A percentile compares a stretch with the other conserved stretches of the same genome.
Evolutionary conservation across 2,888 invertebrate species (phyloP).

Genomic region (Drosophila histrio): DNA sequence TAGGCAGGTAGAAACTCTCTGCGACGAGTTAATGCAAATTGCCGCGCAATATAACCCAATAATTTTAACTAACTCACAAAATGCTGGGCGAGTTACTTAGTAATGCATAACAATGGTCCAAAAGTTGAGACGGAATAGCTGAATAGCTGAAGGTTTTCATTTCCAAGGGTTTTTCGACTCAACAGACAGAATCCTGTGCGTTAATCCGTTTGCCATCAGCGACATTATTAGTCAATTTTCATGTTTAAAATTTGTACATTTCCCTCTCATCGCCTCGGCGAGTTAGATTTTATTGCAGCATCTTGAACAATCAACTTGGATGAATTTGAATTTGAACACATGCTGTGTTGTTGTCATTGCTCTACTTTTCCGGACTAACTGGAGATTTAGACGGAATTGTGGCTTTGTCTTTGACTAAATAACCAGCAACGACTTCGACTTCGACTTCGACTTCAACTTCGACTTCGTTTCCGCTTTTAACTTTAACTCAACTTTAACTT

Average conservation of each 20-base stretch:
- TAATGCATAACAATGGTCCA: conserved; percentile 68
- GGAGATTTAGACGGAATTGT: conserved; percentile 59
- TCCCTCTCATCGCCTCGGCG: conserved; percentile 34
- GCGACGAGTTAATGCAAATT: conserved; percentile 79
- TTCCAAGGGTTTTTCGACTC: conserved; percentile 32
- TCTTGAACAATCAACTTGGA: conserved; percentile 80
- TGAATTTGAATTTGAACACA: conserved; percentile 50
- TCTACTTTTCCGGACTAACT: conserved; percentile 53
- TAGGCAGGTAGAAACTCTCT: conserved; percentile 32
- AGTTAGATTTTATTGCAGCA: conserved; percentile 83
- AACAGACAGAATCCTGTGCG: conserved; percentile 39
- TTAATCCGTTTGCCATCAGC: conserved; percentile 82
- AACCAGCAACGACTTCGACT: conserved; percentile 37
- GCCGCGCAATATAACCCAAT: conserved; percentile 81
- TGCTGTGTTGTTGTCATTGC: conserved; percentile 57
- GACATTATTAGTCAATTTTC: conserved; percentile 82
- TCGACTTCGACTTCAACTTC: conserved; percentile 13
- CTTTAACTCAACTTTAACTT: conserved; percentile 9
- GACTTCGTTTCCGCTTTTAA: background rate
- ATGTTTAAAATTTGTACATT: conserved; percentile 38
- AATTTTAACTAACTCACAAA: conserved; percentile 71
- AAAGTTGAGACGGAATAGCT: conserved; percentile 12
- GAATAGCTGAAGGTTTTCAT: conserved; percentile 14
- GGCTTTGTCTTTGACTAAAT: conserved; percentile 30
- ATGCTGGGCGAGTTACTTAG: conserved; percentile 63